Base-by-base conservation (phyloP, 53 echinoderm and acorn worm genomes). In the Astropecten irregularis region DNA sequence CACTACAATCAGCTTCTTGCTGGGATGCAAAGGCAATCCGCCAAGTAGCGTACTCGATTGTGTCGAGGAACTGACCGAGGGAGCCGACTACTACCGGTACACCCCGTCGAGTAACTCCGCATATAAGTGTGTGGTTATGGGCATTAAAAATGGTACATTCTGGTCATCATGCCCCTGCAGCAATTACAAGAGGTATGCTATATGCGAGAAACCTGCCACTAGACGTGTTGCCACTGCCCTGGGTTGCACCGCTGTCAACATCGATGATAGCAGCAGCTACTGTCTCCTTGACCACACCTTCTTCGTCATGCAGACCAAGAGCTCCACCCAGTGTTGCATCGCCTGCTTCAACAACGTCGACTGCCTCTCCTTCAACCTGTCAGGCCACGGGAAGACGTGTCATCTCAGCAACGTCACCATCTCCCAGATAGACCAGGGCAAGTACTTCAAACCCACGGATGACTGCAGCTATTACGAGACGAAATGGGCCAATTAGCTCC, bases 331-430 rank as follows among this genome's bases (percentile, higher is more conserved):
- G 27, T 69, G 69, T n/a, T n/a, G n/a, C n/a, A n/a, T n/a, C n/a
- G n/a, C n/a, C n/a, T n/a, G n/a, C n/a, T n/a, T n/a, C n/a, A 48
- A 70, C 49, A 33, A 39, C 30, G 40, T 28, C 48, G 40, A 31
- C 28, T 70, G 70, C 33, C 70, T 30, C 25, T 70, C 70, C 76
- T 74, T 74, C 76, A 74, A 38, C 40, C 57, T 74, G 58, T 74
- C 76, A 7, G 56, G 76, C n/a, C n/a, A n/a, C n/a, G n/a, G n/a
- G 76, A 25, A 58, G 14, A 74, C 39, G 39, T 74, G 76, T 27
- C 76, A 57, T 40, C 76, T 74, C 39, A 74, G 57, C 57, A 53
- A 74, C 40, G 70, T n/a, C n/a, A n/a, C n/a, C n/a, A n/a, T n/a
- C n/a, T n/a, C n/a, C n/a, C n/a, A n/a, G n/a, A n/a, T n/a, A n/a